phyloP scores from a whole-genome alignment of 2,888 invertebrate species.

The Harmothoe impar region DNA sequence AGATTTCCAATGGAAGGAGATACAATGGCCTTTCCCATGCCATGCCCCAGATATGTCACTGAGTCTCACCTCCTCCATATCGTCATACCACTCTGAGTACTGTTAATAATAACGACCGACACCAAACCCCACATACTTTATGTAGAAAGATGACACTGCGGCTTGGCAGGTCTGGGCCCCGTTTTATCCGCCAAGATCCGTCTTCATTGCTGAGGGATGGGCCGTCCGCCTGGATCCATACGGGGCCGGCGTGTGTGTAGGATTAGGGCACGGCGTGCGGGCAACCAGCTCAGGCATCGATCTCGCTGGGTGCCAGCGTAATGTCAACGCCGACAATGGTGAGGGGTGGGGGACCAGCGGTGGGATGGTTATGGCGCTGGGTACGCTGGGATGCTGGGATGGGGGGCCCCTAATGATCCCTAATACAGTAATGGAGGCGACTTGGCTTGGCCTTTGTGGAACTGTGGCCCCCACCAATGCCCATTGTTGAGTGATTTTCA shows the following conservation, averaged over 20 bases:
- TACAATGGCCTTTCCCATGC: too few relatives aligned
- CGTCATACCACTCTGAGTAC: too few relatives aligned
- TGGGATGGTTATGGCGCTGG: background rate
- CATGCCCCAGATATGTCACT: too few relatives aligned
- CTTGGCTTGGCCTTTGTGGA: background rate
- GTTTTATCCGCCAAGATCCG: background rate
- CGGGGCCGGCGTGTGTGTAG: background rate
- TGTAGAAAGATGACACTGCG: background rate
- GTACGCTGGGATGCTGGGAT: background rate
- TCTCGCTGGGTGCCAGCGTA: background rate
- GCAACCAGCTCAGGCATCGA: constrained; percentile 29
- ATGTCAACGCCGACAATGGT: constrained; percentile 19
- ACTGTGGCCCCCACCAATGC: background rate
- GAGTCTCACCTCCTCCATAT: too few relatives aligned
- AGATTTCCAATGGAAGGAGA: too few relatives aligned
- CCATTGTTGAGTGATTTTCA: background rate
- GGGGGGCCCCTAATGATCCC: background rate
- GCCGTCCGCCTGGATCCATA: background rate
- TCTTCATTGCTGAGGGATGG: background rate
- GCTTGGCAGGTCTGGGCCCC: background rate
- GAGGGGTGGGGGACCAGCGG: background rate
- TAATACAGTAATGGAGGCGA: constrained; percentile 11
- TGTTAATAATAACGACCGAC: constrained; percentile 11
- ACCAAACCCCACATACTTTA: background rate
- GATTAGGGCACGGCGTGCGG: background rate